Conservation (phyloP, 2,113 vertebrate species). For the Lamprotornis superbus region DNA sequence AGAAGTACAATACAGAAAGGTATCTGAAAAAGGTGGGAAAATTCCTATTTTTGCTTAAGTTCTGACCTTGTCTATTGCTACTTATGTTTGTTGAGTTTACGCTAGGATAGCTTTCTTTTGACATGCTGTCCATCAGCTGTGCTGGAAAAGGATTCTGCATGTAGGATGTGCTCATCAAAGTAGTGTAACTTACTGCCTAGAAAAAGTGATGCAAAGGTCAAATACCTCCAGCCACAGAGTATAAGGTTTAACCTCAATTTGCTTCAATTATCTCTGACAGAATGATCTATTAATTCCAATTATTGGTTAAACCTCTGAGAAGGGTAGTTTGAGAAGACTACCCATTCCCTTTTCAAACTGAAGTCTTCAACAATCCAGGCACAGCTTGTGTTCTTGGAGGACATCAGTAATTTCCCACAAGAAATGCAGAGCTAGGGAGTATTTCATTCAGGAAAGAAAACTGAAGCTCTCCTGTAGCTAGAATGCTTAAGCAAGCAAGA, state of each 20-base stretch:
- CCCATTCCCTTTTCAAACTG: not conserved
- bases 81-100: not conserved
- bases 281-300: not conserved
- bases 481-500: not conserved
- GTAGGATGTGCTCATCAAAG: not conserved
- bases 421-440: not conserved
- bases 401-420: not conserved
- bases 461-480: not conserved
- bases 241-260: not conserved
- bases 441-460: not conserved
- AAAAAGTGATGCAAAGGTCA: not conserved
- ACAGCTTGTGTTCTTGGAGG: not conserved
- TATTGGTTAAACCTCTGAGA: not conserved
- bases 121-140: not conserved
- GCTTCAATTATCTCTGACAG: not conserved
- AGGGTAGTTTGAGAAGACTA: not conserved
- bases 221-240: not conserved
- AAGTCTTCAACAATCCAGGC: not conserved
- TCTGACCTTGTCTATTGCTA: not conserved
- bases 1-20: not conserved
- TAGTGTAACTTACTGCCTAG: not conserved
- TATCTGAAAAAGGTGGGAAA: not conserved
- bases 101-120: not conserved
- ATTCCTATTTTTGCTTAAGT: not conserved
- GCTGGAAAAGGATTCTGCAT: not conserved